phyloP scores from a whole-genome alignment of 2,888 invertebrate genomes.

The Drosophila koepferae region DNA sequence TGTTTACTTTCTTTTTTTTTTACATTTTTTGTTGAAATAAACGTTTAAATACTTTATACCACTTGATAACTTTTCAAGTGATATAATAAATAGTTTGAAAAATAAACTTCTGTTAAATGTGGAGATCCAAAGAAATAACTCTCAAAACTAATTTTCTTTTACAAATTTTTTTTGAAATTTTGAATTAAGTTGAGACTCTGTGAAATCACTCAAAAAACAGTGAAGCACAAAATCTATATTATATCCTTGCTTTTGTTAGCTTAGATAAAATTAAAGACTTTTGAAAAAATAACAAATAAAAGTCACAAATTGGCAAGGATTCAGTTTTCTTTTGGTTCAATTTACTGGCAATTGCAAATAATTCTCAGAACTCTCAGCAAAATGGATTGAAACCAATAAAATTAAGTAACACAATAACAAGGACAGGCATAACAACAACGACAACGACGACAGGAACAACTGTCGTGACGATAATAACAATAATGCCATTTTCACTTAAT shows the following conservation, averaged over 20 bases:
- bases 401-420: constrained; percentile 40
- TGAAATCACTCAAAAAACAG: too few species aligned
- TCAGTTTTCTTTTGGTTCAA: neutral
- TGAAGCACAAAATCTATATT: neutral
- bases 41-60: too few species aligned
- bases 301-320: neutral
- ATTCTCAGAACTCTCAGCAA: constrained; percentile 23
- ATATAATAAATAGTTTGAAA: too few species aligned
- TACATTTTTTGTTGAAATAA: too few species aligned
- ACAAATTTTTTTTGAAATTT: too few species aligned
- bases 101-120: too few species aligned
- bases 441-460: constrained; percentile 28
- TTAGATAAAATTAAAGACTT: neutral
- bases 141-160: too few species aligned
- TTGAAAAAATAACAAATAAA: neutral
- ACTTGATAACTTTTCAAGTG: too few species aligned
- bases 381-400: constrained; percentile 43
- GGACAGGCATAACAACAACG: constrained; percentile 32
- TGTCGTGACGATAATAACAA: constrained; percentile 59
- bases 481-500: constrained; percentile 81
- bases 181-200: too few species aligned
- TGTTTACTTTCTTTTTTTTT: neutral
- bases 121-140: too few species aligned
- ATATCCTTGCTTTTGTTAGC: too few species aligned
- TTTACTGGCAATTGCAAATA: neutral